A percentile compares a stretch with the other conserved stretches of the same genome.
Evolutionary conservation across 2,797 vertebrate species (phyloP).

Genomic region (Paedocypris micromegethes): DNA sequence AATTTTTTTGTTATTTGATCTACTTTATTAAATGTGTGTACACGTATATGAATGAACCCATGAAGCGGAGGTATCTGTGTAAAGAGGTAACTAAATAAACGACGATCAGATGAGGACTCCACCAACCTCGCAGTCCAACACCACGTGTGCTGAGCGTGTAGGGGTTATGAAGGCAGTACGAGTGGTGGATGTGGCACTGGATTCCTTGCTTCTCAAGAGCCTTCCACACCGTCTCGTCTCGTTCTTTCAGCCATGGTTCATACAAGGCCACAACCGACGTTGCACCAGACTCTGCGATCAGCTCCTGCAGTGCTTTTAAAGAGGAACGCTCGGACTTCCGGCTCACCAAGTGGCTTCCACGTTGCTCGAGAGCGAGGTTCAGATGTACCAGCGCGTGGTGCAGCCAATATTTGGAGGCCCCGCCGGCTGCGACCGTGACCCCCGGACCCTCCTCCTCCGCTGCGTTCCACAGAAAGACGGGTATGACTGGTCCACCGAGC

Average conservation of each 20-base stretch:
- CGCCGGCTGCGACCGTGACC: constrained; percentile 60
- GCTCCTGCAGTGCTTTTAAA: constrained; percentile 48
- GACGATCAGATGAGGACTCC: background rate
- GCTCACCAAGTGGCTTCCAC: constrained; percentile 61
- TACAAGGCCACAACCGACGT: constrained; percentile 63
- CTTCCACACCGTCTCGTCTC: constrained; percentile 56
- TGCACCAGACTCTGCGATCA: constrained; percentile 59
- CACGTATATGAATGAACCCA: too few species aligned
- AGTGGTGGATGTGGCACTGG: constrained; percentile 59
- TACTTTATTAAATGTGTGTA: too few species aligned
- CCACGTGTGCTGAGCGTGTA: constrained; percentile 66
- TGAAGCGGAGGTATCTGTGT: too few species aligned
- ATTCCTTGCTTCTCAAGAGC: constrained; percentile 55
- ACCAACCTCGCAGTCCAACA: constrained; percentile 66
- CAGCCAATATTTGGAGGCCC: constrained; percentile 71
- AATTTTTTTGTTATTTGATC: too few species aligned
- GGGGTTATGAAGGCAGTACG: constrained; percentile 69
- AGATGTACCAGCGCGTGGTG: constrained; percentile 64
- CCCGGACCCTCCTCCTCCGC: constrained; percentile 67
- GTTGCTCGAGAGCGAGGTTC: constrained; percentile 54
- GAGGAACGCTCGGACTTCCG: constrained; percentile 48
- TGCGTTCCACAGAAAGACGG: constrained; percentile 66
- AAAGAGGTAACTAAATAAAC: too few species aligned
- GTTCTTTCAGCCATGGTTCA: constrained; percentile 70
- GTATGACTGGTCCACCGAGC: constrained; percentile 62